These are phyloP conservation scores for Dendropsophus ebraccatus DNA, from an alignment of 2,113 vertebrate genomes.

Conservation along the genomic window DNA sequence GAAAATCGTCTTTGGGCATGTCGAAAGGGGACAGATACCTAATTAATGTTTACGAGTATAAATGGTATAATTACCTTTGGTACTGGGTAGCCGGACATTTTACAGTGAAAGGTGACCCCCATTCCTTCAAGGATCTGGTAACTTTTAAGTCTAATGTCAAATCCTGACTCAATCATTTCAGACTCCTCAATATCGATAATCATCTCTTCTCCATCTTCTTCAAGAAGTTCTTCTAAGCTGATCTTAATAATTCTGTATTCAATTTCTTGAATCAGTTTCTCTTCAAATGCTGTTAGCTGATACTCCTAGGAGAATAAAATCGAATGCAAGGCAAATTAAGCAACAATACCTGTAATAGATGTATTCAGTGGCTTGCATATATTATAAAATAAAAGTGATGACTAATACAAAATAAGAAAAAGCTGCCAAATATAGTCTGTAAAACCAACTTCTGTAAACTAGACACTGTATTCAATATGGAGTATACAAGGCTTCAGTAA, in stretches of 20 bases:
- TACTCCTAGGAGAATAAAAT: slow-evolving; percentile 81
- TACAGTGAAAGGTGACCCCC: slow-evolving; percentile 95
- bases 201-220: slow-evolving; percentile 90
- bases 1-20: too few species aligned
- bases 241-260: slow-evolving; percentile 94
- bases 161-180: slow-evolving; percentile 84
- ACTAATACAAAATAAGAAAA: neutral
- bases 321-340: neutral
- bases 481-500: neutral
- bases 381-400: neutral
- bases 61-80: slow-evolving; percentile 83
- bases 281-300: slow-evolving; percentile 92
- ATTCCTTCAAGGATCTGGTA: slow-evolving; percentile 93
- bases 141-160: slow-evolving; percentile 88
- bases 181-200: slow-evolving; percentile 83
- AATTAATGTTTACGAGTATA: neutral
- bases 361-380: neutral
- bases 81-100: slow-evolving; percentile 86
- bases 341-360: neutral
- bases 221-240: slow-evolving; percentile 87
- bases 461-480: neutral
- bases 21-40: neutral
- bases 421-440: too few species aligned
- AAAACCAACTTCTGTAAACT: too few species aligned
- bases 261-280: slow-evolving; percentile 95